Percentiles rank a stretch among this genome's conserved stretches.
phyloP scores from a whole-genome alignment of 2,113 vertebrate species.

The Brienomyrus longianalis region DNA sequence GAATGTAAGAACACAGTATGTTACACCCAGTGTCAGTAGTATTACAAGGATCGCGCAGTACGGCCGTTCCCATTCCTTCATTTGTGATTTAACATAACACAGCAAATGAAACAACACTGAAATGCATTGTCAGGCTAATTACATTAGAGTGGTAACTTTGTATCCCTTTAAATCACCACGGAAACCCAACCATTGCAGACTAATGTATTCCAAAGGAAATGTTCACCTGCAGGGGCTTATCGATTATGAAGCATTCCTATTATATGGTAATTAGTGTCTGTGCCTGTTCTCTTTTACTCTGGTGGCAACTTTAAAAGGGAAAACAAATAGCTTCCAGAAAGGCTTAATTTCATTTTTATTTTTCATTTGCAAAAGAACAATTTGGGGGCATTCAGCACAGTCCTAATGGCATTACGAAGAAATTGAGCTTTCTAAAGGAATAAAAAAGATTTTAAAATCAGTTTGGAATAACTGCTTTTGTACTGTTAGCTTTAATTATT shows the following conservation, averaged over 20 bases:
- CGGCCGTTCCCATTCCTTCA: background rate
- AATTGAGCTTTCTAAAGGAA: background rate
- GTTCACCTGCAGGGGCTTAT: slow-evolving; percentile 12
- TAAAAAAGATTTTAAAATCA: background rate
- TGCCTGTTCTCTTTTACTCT: background rate
- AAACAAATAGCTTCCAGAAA: background rate
- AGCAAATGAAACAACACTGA: background rate
- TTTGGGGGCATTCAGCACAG: background rate
- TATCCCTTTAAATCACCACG: background rate
- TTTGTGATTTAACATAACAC: background rate
- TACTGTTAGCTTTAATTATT: background rate
- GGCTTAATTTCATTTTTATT: background rate
- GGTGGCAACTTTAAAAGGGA: background rate
- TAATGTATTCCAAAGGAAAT: background rate
- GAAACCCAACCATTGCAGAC: slow-evolving; percentile 5
- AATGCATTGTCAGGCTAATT: slow-evolving; percentile 12
- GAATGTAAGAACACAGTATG: background rate
- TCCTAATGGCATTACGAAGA: background rate
- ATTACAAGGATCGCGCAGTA: background rate
- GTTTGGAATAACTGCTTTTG: background rate
- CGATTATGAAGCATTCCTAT: background rate
- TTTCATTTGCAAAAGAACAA: background rate
- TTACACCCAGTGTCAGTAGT: background rate
- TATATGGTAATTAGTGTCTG: slow-evolving; percentile 5
- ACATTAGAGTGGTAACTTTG: background rate